Evolutionary conservation across 2,888 invertebrate genomes (phyloP), one percentile per base, ranked within the genome.

Genomic region (Nomada fabriciana): DNA sequence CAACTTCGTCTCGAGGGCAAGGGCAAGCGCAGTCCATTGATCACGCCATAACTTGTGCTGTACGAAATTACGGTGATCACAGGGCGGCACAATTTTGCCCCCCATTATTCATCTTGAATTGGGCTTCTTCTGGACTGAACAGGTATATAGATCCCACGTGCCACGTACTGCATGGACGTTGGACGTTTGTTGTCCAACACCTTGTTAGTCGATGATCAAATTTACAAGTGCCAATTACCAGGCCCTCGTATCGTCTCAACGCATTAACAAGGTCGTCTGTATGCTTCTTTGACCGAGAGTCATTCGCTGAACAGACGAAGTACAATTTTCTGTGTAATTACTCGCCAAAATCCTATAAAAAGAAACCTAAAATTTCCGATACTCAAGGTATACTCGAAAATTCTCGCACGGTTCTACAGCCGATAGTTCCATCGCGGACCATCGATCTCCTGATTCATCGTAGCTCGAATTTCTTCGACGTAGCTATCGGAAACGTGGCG

Each of bases 1-100:
- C 87, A 88, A 82, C 59, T 83, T 76, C 29, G 53, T 63, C 76
- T 87, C 85, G 83, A 88, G 88, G 86, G 83, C 86, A 88, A 88
- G 88, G 88, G 85, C 88, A 86, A 60, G 25, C 55, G 55, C 42
- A 20, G 72, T 65, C 71, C 73, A 78, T 84, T 80, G 68, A 80
- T 85, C 78, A 74, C 68, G 71, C 52, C 70, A 65, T 52, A 68
- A 76, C 67, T 76, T 43, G 43, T 29, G 25, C 18, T 18, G 55
- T 11, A 23, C 50, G 25, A 67, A 20, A 67, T 57, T 42, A 57
- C 9, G 20, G 7, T 25, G n/a, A 20, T 59, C 15, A 10, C 20
- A 42, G 23, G 25, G 2, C 18, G 5, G 42, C 29, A n/a, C 23
- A 47, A 55, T 47, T 68, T 50, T 18, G 50, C 36, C 23, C 18